These are phyloP conservation scores for Alouatta palliata DNA, from an alignment of 2,113 vertebrate genomes.

Conservation along the genomic window DNA sequence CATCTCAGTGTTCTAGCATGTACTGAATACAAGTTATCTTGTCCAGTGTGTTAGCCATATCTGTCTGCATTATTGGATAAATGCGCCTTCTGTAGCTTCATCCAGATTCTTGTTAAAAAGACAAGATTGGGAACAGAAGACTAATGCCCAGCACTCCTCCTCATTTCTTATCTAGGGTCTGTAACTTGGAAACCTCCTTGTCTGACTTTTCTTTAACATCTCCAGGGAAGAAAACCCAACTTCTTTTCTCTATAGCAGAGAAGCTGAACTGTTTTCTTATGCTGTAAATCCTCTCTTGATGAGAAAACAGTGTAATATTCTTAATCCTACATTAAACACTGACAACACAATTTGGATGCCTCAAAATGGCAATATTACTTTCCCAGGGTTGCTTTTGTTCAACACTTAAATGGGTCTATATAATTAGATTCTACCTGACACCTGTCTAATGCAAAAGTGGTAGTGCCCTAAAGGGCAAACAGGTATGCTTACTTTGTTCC, in stretches of 20 bases:
- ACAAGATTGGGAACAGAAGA: background rate
- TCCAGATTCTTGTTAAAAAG: slow-evolving; percentile 22
- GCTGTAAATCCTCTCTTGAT: background rate
- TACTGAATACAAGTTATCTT: slow-evolving; percentile 1
- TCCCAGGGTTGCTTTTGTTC: slow-evolving; percentile 22
- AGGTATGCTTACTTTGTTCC: background rate
- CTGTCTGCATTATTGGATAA: background rate
- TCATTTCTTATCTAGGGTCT: background rate
- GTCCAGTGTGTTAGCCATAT: background rate
- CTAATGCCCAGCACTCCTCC: background rate
- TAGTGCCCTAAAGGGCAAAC: background rate
- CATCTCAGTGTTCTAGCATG: background rate
- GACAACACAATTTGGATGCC: background rate
- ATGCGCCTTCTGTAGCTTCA: background rate
- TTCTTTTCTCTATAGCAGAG: background rate
- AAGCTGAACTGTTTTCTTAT: background rate
- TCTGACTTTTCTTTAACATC: background rate
- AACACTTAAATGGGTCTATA: background rate
- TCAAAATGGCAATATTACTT: slow-evolving; percentile 15
- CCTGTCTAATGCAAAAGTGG: background rate
- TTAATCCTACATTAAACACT: background rate
- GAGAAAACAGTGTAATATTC: background rate
- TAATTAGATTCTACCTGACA: background rate
- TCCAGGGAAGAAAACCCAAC: background rate
- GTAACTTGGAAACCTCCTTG: background rate